A percentile compares a stretch with the other conserved stretches of the same genome.
Evolutionary conservation across 2,113 vertebrate species (phyloP).

Genomic region (Chloropsis hardwickii): DNA sequence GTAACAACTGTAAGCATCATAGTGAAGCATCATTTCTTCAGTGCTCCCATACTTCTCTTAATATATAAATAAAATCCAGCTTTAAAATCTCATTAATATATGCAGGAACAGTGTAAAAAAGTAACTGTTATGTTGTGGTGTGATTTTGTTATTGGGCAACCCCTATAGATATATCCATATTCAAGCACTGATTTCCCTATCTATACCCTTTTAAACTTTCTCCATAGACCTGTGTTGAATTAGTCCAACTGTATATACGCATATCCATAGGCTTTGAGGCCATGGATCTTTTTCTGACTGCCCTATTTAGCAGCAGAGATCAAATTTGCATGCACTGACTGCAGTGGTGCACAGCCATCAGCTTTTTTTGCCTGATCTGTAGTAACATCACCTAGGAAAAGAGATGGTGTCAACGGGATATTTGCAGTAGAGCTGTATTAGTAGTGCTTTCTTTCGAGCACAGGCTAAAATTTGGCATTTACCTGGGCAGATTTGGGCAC

Average conservation of each 20-base stretch:
- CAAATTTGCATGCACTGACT: not conserved
- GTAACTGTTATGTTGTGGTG: not conserved
- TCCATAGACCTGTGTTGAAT: not conserved
- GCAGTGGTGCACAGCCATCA: not conserved
- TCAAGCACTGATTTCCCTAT: not conserved
- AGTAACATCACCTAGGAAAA: not conserved
- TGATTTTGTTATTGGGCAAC: not conserved
- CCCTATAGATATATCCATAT: not conserved
- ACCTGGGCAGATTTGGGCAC: not conserved
- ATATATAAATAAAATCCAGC: not conserved
- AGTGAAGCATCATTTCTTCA: not conserved
- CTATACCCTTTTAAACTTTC: not conserved
- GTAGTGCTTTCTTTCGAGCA: not conserved
- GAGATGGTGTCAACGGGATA: not conserved
- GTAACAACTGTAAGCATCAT: not conserved
- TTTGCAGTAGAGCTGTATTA: not conserved
- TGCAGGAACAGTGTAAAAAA: not conserved
- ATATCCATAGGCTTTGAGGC: not conserved
- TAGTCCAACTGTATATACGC: not conserved
- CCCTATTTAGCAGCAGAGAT: not conserved
- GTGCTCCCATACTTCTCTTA: not conserved
- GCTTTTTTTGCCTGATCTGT: not conserved
- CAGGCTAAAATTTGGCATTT: not conserved
- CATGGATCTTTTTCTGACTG: not conserved
- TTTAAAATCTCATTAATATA: not conserved